Percentiles rank a stretch among this genome's conserved stretches.
Conservation (phyloP, 2,113 vertebrate genomes). For the Xiphophorus couchianus region DNA sequence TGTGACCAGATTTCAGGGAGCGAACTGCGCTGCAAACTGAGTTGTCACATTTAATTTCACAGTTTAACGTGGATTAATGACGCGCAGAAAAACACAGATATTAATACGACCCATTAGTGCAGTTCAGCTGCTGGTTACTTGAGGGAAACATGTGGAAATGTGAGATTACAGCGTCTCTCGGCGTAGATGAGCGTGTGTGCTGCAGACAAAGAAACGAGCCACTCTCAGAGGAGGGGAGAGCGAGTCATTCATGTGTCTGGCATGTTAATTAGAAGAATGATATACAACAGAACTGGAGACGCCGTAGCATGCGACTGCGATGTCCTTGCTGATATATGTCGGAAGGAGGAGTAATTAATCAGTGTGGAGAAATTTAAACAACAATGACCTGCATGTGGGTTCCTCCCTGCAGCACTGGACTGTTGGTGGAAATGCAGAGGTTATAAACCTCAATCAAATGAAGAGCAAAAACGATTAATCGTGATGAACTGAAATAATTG, state of each 20-base stretch:
- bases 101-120: slow-evolving; percentile 64
- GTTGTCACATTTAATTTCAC: slow-evolving; percentile 61
- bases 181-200: slow-evolving; percentile 34
- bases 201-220: slow-evolving; percentile 26
- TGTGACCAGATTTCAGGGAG: slow-evolving; percentile 41
- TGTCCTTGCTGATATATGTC: slow-evolving; percentile 60
- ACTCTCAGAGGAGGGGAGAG: neutral
- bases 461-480: too few species aligned
- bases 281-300: neutral
- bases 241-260: slow-evolving; percentile 44
- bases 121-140: slow-evolving; percentile 60
- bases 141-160: slow-evolving; percentile 56
- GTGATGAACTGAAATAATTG: too few species aligned
- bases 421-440: too few species aligned
- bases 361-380: neutral
- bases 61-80: slow-evolving; percentile 56
- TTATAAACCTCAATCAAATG: too few species aligned
- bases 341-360: slow-evolving; percentile 36
- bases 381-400: neutral
- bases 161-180: slow-evolving; percentile 60
- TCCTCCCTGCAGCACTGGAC: neutral
- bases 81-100: slow-evolving; percentile 33
- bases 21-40: slow-evolving; percentile 22
- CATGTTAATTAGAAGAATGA: slow-evolving; percentile 61
- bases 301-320: slow-evolving; percentile 34